Conservation (phyloP, 2,113 vertebrate genomes). For the Actenoides lindsayi region DNA sequence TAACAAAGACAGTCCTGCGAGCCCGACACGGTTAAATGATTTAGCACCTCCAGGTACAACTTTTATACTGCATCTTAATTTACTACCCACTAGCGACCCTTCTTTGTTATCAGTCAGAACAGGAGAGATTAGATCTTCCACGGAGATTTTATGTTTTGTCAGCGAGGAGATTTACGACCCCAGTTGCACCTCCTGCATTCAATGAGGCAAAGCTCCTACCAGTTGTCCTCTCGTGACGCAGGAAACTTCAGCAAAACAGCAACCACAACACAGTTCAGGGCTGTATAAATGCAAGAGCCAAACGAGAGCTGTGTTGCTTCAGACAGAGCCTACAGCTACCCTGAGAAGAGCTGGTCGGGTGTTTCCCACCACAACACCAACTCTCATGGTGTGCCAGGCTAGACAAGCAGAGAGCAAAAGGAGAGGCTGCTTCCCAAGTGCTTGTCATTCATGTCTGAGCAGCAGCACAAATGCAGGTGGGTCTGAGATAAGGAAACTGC, state of each 20-base stretch:
- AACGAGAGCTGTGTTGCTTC: not conserved
- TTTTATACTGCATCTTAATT: slow-evolving; percentile 74
- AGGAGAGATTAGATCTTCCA: slow-evolving; percentile 70
- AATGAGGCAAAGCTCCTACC: slow-evolving; percentile 45
- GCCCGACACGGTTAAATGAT: slow-evolving; percentile 43
- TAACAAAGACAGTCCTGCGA: slow-evolving; percentile 42
- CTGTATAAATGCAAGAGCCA: not conserved
- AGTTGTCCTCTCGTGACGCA: slow-evolving; percentile 25
- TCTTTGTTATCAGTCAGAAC: slow-evolving; percentile 67
- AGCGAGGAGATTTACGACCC: slow-evolving; percentile 68
- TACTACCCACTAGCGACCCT: slow-evolving; percentile 61
- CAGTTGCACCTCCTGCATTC: slow-evolving; percentile 45
- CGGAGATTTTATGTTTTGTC: slow-evolving; percentile 76
- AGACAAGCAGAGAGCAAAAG: not conserved
- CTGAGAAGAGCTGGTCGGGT: not conserved
- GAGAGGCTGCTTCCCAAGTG: not conserved
- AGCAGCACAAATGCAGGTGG: not conserved
- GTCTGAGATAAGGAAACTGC: not conserved
- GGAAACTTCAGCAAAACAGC: slow-evolving; percentile 12
- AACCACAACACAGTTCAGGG: not conserved
- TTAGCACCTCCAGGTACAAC: slow-evolving; percentile 72
- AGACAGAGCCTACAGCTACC: not conserved
- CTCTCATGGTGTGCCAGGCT: accelerated
- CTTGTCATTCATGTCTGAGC: not conserved
- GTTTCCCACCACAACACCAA: not conserved